Evolutionary conservation across 1,140 invertebrate genomes (phyloP), one percentile per base, ranked within the genome.

Genomic region (Medauroidea extradentata): DNA sequence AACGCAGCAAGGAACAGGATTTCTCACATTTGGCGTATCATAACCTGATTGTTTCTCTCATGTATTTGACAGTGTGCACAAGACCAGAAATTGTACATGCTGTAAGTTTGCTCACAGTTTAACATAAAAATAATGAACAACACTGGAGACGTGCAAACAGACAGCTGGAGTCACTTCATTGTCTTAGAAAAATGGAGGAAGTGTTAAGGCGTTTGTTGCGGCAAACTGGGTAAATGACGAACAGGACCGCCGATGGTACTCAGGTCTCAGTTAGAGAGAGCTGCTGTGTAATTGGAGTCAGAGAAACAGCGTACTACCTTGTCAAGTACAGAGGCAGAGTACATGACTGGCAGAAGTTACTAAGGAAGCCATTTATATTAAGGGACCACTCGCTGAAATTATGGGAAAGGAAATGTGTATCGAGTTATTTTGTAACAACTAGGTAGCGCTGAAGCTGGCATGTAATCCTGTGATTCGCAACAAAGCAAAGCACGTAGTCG

Each of bases 261-360:
- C 68, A 16, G 73, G 76, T 2, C 71, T 56, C 21, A 63, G 3
- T 41, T 72, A 8, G 59, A 23, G 41, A 59, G 75, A 50, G n/a
- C 71, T 24, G 70, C 77, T 51, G 74, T 80, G 52, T 75, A 73
- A n/a, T 83, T 75, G 63, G 74, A 77, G 67, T 75, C 76, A 62
- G 76, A 71, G 27, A 78, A 74, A 64, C 80, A 81, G 55, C 71
- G 67, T 39, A 75, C 75, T 21, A 76, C 77, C 7, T 61, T 77
- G 44, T 76, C 72, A 18, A 73, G 71, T 3, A 77, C 74, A 14
- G 79, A 73, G 51, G 77, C 69, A n/a, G 71, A 74, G 55, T 80
- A 78, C 59, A 68, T 79, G 60, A 73, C 75, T 67, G 65, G 51
- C 66, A 43, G 64, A 69, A 60, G 72, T 69, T 2, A 53, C 69